Percentiles rank a stretch among this genome's conserved stretches.
phyloP scores from a whole-genome alignment of 2,888 invertebrate genomes.

The Eilema griseolum region DNA sequence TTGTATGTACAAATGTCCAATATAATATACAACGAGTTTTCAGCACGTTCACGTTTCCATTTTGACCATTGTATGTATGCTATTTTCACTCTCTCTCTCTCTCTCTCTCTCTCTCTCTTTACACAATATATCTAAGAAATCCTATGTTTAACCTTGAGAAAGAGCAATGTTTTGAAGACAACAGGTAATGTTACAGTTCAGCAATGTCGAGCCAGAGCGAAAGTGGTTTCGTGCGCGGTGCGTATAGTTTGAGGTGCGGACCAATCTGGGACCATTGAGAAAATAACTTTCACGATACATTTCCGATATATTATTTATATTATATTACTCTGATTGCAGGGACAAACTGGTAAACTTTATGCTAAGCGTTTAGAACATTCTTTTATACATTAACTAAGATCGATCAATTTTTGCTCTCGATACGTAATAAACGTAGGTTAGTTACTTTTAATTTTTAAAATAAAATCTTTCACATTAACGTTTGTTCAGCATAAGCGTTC shows the following conservation, averaged over 20 bases:
- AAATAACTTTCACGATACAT: conserved; percentile 85
- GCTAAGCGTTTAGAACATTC: conserved; percentile 1
- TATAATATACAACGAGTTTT: too few relatives aligned
- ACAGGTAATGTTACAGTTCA: conserved; percentile 28
- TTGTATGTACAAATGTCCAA: too few relatives aligned
- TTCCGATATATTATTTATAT: too few relatives aligned
- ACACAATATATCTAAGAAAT: not conserved
- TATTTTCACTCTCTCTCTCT: too few relatives aligned
- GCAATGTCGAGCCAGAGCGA: conserved; percentile 71
- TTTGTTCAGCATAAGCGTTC: too few relatives aligned
- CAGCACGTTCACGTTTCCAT: too few relatives aligned
- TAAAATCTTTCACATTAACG: too few relatives aligned
- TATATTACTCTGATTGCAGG: conserved; percentile 69
- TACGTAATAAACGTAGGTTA: too few relatives aligned
- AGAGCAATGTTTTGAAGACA: not conserved
- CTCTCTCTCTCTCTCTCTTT: too few relatives aligned
- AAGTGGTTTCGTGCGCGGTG: conserved; percentile 81
- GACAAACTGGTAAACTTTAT: conserved; percentile 52
- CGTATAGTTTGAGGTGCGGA: conserved; percentile 65
- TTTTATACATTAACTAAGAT: not conserved
- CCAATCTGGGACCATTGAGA: conserved; percentile 76
- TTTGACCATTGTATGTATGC: too few relatives aligned
- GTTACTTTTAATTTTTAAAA: too few relatives aligned
- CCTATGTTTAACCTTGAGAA: not conserved
- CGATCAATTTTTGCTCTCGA: not conserved